Evolutionary conservation across 1,140 invertebrate genomes (phyloP).

Genomic region (Rhopalosiphum maidis): DNA sequence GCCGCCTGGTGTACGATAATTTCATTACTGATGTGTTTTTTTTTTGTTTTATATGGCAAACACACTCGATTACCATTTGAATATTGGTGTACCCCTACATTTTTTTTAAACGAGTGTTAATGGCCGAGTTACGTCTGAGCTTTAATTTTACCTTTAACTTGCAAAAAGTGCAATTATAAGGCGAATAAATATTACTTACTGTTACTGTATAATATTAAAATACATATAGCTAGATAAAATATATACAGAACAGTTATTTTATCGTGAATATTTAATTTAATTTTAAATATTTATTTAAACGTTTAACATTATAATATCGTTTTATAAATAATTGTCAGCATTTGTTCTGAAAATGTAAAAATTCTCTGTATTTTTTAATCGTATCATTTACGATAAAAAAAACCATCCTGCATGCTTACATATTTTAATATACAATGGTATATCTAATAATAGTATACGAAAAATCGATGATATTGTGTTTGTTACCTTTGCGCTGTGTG

Average conservation of each 20-base stretch:
- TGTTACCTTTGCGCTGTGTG: conserved; percentile 83
- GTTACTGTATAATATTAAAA: background rate
- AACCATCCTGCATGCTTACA: background rate
- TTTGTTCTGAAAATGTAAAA: background rate
- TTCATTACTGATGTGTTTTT: background rate
- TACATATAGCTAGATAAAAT: background rate
- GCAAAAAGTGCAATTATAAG: background rate
- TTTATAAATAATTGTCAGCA: background rate
- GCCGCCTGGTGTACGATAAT: background rate
- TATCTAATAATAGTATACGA: conserved; percentile 3
- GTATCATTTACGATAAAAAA: no score
- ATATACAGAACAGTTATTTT: background rate
- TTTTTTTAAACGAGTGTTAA: background rate
- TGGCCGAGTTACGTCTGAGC: background rate
- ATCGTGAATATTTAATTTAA: background rate
- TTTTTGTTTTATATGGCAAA: background rate
- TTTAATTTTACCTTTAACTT: background rate
- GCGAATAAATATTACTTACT: background rate
- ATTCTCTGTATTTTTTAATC: no score
- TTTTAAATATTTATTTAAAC: background rate
- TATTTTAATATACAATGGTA: no score
- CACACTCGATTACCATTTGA: background rate
- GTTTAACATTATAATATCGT: background rate
- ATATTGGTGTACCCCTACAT: background rate
- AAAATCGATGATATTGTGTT: conserved; percentile 1